These are phyloP conservation scores for Oxycera nigricornis DNA, from an alignment of 2,888 invertebrate genomes.

Conservation along the genomic window DNA sequence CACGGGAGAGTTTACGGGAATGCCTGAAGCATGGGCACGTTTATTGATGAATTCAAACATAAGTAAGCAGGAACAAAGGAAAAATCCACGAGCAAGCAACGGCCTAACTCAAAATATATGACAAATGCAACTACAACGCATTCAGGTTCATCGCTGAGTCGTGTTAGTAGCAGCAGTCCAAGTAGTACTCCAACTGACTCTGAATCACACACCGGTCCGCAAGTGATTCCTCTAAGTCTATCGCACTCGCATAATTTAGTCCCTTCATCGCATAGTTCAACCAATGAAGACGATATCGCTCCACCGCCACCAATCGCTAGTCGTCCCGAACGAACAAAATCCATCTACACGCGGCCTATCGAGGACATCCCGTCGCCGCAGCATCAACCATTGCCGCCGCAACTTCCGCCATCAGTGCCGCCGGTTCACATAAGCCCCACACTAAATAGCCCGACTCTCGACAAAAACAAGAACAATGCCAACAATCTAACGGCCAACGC, in stretches of 20 bases:
- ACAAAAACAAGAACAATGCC: conserved; percentile 63
- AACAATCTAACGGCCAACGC: conserved; percentile 52
- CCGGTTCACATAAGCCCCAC: conserved; percentile 50
- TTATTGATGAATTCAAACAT: conserved; percentile 97
- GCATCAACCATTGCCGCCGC: conserved; percentile 53
- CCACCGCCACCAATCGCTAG: conserved; percentile 96
- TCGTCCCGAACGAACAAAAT: conserved; percentile 97
- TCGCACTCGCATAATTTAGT: conserved; percentile 47
- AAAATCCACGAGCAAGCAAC: conserved; percentile 96
- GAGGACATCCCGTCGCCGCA: conserved; percentile 72
- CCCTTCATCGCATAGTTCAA: conserved; percentile 65
- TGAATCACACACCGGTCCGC: conserved; percentile 64
- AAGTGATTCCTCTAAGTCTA: conserved; percentile 45
- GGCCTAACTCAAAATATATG: conserved; percentile 91
- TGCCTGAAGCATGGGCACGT: conserved; percentile 99
- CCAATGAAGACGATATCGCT: conserved; percentile 79
- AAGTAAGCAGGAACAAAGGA: conserved; percentile 98
- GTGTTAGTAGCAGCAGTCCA: conserved; percentile 84
- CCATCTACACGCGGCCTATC: conserved; percentile 97
- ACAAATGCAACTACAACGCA: conserved; percentile 78
- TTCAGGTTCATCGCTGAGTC: conserved; percentile 78
- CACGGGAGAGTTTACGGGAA: too few species aligned
- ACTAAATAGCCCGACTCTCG: conserved; percentile 55
- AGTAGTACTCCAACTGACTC: conserved; percentile 84
- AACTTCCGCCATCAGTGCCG: conserved; percentile 52